Percentiles rank a stretch among this genome's conserved stretches.
Conservation (phyloP, 1,140 invertebrate species). For the Plectrocnemia conspersa region DNA sequence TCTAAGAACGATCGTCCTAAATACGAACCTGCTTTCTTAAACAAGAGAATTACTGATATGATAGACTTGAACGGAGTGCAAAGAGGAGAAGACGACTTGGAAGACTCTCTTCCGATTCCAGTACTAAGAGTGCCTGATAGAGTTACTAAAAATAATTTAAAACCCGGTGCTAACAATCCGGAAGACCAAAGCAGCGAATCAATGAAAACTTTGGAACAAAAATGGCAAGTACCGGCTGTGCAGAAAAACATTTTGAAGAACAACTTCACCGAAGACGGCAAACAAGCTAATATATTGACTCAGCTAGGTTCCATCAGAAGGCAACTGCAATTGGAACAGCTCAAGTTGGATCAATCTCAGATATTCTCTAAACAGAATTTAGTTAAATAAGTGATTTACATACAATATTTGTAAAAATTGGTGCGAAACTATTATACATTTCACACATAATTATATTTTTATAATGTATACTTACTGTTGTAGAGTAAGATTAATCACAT, state of each 20-base stretch:
- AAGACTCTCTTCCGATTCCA: conserved; percentile 50
- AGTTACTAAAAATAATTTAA: conserved; percentile 25
- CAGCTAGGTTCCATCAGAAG: conserved; percentile 55
- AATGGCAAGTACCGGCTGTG: conserved; percentile 53
- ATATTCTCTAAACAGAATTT: conserved; percentile 23
- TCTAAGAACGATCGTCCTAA: conserved; percentile 23
- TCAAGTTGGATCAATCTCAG: conserved; percentile 47
- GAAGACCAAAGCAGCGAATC: conserved; percentile 43
- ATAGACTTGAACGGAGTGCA: conserved; percentile 28
- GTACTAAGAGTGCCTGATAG: conserved; percentile 52
- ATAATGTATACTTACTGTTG: no score
- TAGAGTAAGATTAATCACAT: no score
- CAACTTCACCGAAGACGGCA: conserved; percentile 46
- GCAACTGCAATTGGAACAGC: conserved; percentile 54
- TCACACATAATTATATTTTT: no score
- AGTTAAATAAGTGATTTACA: conserved; percentile 19
- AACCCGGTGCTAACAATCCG: conserved; percentile 23
- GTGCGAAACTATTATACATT: neutral
- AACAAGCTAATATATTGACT: conserved; percentile 51
- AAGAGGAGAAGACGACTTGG: conserved; percentile 33
- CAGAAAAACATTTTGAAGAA: conserved; percentile 55
- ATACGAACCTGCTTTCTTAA: conserved; percentile 35
- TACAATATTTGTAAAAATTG: neutral
- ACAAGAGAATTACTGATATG: conserved; percentile 33
- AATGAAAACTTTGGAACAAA: conserved; percentile 48